Base-by-base conservation (phyloP, 2,888 invertebrate species). In the Synergus gifuensis region DNA sequence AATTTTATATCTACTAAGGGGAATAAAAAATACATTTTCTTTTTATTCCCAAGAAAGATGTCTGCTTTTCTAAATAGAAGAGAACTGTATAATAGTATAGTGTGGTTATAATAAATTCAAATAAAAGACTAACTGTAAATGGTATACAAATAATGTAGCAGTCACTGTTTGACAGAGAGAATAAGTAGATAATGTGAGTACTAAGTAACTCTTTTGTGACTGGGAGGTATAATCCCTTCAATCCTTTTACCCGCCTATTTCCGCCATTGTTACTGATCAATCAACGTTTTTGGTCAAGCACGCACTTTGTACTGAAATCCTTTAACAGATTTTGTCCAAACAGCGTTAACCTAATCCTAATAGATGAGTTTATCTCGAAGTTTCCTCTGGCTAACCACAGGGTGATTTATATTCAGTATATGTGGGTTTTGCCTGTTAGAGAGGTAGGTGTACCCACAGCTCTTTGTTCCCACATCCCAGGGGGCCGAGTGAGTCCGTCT, bases 341-440 rank as follows among this genome's bases (percentile, higher is more conserved):
- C 84, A 87, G 80, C 84, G 83, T 83, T 84, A 83, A 79, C 85
- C 84, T 88, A 89, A 88, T 88, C 86, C 86, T 87, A 87, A 89
- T 87, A 86, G 88, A 89, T 88, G 88, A 88, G 87, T 85, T 86
- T 85, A 86, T 87, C 81, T 81, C 76, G 84, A 84, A 83, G 86
- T 86, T 84, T 84, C 84, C 83, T 84, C 83, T 84, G 83, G 85
- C 84, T 86, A 79, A 66, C 76, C 81, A 79, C 84, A 67, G 81
- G 83, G 88, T 88, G 87, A 88, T 88, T 87, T 88, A 87, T 88
- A 82, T 85, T 82, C 79, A 73, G 69, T 76, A 78, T 78, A 69
- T 80, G 77, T 79, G 78, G 83, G 83, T 85, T 84, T 83, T 82
- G 78, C 76, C 62, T 60, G 76, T 77, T 78, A 79, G 84, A 83